Base-by-base conservation (phyloP, 2,797 vertebrate genomes). In the Vultur gryphus region DNA sequence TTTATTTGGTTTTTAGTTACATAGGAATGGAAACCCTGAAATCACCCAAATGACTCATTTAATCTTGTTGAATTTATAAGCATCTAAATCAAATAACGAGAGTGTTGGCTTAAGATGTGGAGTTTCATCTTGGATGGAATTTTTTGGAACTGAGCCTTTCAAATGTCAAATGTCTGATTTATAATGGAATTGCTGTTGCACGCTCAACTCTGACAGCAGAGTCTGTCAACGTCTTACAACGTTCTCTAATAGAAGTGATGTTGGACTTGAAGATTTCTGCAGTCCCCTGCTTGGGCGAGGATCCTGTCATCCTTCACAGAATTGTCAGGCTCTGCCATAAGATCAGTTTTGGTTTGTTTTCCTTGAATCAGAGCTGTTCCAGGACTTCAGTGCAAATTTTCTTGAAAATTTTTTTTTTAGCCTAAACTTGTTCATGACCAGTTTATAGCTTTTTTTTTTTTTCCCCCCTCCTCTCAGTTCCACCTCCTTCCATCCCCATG, bases 111-210 rank as follows among this genome's bases (percentile, higher is more conserved):
- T 72, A 64, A 87, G 84, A 70, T 73, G 64, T 55, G 71, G 75
- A 87, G 37, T 79, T 95, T 89, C 84, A 49, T 93, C 81, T 79
- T 85, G 81, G 46, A 59, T 49, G n/a, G 86, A 84, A 65, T 92
- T 92, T 93, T 86, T 92, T 89, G 78, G 77, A 93, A 19, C 18
- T 48, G 54, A 92, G 67, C 51, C 37, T 95, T 87, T 86, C 75
- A 72, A 58, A 62, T 24, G 28, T 75, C 52, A 93, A 39, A 76
- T 19, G 9, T 4, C 26, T 90, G 72, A 84, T 87, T 92, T 90
- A 57, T 55, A n/a, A 21, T 26, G 80, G 65, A 54, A 52, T 55
- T 88, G 76, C 61, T 94, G 69, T 64, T 91, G 69, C 20, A 73
- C 7, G 6, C 31, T 80, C 55, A 24, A 15, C 59, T 33, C 80